These are phyloP conservation scores for Sander vitreus DNA, from an alignment of 2,113 vertebrate genomes.

Conservation along the genomic window DNA sequence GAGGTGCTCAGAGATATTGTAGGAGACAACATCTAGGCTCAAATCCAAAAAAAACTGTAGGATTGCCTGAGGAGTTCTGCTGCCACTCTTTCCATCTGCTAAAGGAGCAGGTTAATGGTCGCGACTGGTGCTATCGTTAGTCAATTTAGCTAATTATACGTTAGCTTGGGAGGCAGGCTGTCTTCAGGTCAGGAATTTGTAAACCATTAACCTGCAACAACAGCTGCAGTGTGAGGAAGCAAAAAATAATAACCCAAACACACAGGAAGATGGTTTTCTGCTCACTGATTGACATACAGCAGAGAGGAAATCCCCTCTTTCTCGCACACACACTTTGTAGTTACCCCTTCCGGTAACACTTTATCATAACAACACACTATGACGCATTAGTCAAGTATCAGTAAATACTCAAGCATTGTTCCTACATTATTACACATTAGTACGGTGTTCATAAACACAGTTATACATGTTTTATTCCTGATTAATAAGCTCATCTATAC, in stretches of 20 bases:
- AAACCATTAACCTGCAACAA: conserved; percentile 73
- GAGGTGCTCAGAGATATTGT: conserved; percentile 28
- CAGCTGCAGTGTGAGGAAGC: conserved; percentile 58
- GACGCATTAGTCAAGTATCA: no score
- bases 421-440: no score
- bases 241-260: conserved; percentile 36
- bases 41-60: conserved; percentile 54
- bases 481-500: no score
- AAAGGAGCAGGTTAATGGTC: conserved; percentile 73
- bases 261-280: conserved; percentile 49
- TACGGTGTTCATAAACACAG: no score
- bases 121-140: conserved; percentile 50
- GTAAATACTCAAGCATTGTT: no score
- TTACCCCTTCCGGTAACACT: conserved; percentile 6
- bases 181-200: conserved; percentile 72
- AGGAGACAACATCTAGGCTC: conserved; percentile 55
- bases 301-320: conserved; percentile 65
- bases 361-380: no score
- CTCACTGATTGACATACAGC: conserved; percentile 55
- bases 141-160: conserved; percentile 72
- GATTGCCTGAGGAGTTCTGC: conserved; percentile 42
- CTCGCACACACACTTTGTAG: conserved; percentile 51
- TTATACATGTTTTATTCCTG: no score
- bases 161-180: conserved; percentile 55
- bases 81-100: conserved; percentile 38